Conservation (phyloP, 2,797 vertebrate genomes). For the Chaunax sp. region DNA sequence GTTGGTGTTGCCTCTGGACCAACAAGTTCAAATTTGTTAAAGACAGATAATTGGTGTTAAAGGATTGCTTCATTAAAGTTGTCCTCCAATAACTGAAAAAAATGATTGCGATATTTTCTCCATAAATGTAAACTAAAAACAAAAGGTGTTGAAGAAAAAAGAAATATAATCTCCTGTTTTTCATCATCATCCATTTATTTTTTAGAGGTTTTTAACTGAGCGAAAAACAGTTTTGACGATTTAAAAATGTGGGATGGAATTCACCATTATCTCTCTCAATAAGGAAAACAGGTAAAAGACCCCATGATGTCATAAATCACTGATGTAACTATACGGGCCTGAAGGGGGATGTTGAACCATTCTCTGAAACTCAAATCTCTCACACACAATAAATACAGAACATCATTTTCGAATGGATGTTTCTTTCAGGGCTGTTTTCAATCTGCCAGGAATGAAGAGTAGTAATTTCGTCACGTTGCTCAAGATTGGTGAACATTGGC, state of each 20-base stretch:
- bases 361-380: constrained; percentile 37
- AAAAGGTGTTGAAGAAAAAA: background rate
- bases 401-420: constrained; percentile 46
- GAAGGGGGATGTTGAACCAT: constrained; percentile 1
- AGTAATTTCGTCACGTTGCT: constrained; percentile 74
- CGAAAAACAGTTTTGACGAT: background rate
- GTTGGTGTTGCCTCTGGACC: constrained; percentile 4
- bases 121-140: background rate
- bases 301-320: constrained; percentile 7
- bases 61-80: background rate
- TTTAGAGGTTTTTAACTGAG: background rate
- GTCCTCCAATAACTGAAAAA: background rate
- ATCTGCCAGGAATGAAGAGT: constrained; percentile 67
- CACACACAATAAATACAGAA: constrained; percentile 23
- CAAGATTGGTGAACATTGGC: constrained; percentile 77
- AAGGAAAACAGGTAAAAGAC: background rate
- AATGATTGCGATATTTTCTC: background rate
- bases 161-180: background rate
- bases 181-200: background rate
- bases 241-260: background rate
- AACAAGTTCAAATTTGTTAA: background rate
- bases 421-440: constrained; percentile 58
- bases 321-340: constrained; percentile 3
- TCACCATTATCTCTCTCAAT: background rate
- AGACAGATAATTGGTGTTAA: background rate